Evolutionary conservation across 2,888 invertebrate species (phyloP), one percentile per base, ranked within the genome.

Genomic region (Caprella mutica): DNA sequence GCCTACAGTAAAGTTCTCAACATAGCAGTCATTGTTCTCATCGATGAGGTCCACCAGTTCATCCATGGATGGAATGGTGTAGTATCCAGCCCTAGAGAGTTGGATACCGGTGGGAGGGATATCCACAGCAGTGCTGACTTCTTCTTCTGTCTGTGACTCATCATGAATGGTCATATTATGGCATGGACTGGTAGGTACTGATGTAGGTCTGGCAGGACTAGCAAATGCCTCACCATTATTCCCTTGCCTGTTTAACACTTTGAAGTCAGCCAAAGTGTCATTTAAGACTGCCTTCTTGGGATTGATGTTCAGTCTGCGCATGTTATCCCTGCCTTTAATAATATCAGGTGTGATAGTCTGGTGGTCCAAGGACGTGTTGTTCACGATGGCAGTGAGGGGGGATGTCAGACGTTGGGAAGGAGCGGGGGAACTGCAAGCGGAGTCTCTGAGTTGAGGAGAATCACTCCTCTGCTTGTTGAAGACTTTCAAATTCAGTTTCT

Each of bases 1-100:
- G 0, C 93, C 94, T 57, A 96, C 79, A 0, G 90, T 88, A 63
- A 96, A 84, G 67, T 88, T 83, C 5, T 88, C 85, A 1, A 94
- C 85, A 14, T 85, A 74, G 70, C 92, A 93, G 2, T 81, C 78
- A 69, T 88, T 84, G 5, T 83, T 79, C 1, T 81, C 77, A 40
- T 86, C 75, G 4, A 66, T 55, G 71, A 82, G 83, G 1, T 78
- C 80, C 68, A 79, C 79, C 68, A 98, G 78, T 66, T 90, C 86
- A 39, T 89, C 85, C 58, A 93, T 70, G 0, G 84, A 74, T 0
- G 97, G 97, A 62, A 90, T 81, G 0, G 90, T 92, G 72, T 90
- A 97, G 73, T 97, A 97, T 5, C 92, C 94, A 77, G 81, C 69
- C 0, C 91, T 77, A 0, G 80, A 81, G 40, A 91, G 74, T 6